phyloP scores from a whole-genome alignment of 2,113 vertebrate species.

The Myocastor coypus region DNA sequence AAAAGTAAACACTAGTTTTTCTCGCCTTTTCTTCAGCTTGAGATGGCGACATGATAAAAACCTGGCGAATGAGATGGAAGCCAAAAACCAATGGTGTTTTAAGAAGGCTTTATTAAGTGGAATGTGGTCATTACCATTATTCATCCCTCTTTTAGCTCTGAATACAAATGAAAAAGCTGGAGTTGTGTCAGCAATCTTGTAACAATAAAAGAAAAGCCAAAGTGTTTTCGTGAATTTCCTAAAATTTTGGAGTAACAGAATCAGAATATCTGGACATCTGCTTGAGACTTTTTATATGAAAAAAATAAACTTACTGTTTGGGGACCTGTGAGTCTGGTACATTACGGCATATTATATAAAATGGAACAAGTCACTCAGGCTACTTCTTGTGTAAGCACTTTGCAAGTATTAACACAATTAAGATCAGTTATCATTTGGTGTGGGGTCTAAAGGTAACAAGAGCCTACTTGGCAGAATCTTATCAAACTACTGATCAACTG shows the following conservation, averaged over 20 bases:
- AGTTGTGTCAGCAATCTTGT: background rate
- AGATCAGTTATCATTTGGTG: background rate
- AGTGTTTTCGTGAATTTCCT: background rate
- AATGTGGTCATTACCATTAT: background rate
- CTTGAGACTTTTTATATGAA: background rate
- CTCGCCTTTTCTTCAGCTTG: background rate
- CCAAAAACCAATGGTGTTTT: background rate
- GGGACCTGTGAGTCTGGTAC: background rate
- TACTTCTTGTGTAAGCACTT: background rate
- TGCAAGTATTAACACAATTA: background rate
- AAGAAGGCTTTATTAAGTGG: background rate
- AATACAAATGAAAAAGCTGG: background rate
- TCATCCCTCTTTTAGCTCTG: background rate
- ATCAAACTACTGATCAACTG: background rate
- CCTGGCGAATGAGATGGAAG: background rate
- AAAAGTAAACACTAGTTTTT: background rate
- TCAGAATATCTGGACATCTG: background rate
- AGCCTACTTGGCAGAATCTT: conserved; percentile 23
- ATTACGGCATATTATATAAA: background rate
- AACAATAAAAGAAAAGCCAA: background rate
- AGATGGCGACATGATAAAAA: background rate
- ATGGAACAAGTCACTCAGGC: background rate
- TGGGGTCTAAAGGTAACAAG: background rate
- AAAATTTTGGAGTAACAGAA: background rate
- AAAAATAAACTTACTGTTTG: conserved; percentile 23